Percentiles rank a stretch among this genome's conserved stretches.
phyloP scores from a whole-genome alignment of 2,888 invertebrate genomes.

The Epistrophella euchroma region DNA sequence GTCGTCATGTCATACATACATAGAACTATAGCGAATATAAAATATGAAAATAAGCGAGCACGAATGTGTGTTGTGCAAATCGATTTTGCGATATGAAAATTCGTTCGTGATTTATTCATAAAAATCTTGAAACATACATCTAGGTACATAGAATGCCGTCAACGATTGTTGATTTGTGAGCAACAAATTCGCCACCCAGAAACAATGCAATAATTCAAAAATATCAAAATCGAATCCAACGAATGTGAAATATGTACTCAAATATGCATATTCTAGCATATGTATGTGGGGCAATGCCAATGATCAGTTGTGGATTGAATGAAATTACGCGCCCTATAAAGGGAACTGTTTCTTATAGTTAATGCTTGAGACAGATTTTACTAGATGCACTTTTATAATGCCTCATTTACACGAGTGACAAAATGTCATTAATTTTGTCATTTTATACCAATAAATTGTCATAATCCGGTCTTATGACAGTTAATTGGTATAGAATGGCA shows the following conservation, averaged over 20 bases:
- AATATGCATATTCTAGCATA: conserved; percentile 44
- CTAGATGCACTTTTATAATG: too few relatives aligned
- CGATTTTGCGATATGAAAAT: conserved; percentile 40
- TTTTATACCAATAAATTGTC: too few relatives aligned
- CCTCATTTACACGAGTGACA: too few relatives aligned
- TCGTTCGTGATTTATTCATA: conserved; percentile 61
- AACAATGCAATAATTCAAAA: conserved; percentile 69
- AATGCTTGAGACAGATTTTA: too few relatives aligned
- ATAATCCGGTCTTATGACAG: too few relatives aligned
- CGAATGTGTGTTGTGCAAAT: conserved; percentile 25
- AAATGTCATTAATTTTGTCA: too few relatives aligned
- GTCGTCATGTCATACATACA: background rate
- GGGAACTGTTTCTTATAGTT: too few relatives aligned
- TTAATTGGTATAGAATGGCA: too few relatives aligned
- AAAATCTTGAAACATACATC: conserved; percentile 44
- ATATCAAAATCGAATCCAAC: conserved; percentile 48
- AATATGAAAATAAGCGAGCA: conserved; percentile 3
- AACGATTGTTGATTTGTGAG: conserved; percentile 56
- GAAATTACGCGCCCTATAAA: background rate
- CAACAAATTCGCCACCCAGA: conserved; percentile 66
- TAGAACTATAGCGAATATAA: background rate
- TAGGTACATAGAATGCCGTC: conserved; percentile 49
- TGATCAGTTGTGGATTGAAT: background rate
- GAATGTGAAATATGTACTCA: conserved; percentile 37
- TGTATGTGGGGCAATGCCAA: background rate